Base-by-base conservation (phyloP, 2,888 invertebrate genomes). In the Drosophila robusta region DNA sequence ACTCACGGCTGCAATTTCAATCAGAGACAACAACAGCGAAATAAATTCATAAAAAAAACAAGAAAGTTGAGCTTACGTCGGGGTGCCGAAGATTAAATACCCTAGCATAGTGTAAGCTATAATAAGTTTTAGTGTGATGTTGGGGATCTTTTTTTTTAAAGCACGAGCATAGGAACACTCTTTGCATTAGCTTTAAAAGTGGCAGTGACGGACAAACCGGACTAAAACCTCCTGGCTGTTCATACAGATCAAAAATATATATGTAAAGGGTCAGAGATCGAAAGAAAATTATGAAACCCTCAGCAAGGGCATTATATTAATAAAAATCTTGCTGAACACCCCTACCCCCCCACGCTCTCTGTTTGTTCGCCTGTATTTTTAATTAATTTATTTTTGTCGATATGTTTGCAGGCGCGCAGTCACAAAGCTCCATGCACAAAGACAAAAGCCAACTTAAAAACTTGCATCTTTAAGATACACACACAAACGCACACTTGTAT, bases 311-410 rank as follows among this genome's bases (percentile, higher is more conserved):
- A 34, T 29, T 29, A 29, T 18, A 39, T 24, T 47, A 50, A 36
- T 54, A 50, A 29, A 32, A 29, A 36, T 29, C 52, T 51, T 50
- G 54, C 51, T 61, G 22, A 29, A 46, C 60, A 34, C 26, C 41
- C 62, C 18, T 22, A 8, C 26, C 18, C 39, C 14, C 22, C 18
- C 2, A n/a, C 18, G 18, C 29, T 16, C 39, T 41, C 41, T 41
- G 38, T 22, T 44, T 52, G 70, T 65, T 65, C 60, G 86, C 69
- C 69, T 82, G 82, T 75, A 83, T 86, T 84, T 84, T 84, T 84
- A 89, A 84, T 84, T 84, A 89, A 86, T 86, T 86, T 86, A 86
- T 86, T 86, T 89, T 79, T 77, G 85, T 78, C 85, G 85, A 85
- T 85, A 76, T 87, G 70, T 84, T 82, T 68, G 66, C 58, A 67